Evolutionary conservation across 92 coral and sea anemone species (phyloP).

Genomic region (Phenganax stokvisi): DNA sequence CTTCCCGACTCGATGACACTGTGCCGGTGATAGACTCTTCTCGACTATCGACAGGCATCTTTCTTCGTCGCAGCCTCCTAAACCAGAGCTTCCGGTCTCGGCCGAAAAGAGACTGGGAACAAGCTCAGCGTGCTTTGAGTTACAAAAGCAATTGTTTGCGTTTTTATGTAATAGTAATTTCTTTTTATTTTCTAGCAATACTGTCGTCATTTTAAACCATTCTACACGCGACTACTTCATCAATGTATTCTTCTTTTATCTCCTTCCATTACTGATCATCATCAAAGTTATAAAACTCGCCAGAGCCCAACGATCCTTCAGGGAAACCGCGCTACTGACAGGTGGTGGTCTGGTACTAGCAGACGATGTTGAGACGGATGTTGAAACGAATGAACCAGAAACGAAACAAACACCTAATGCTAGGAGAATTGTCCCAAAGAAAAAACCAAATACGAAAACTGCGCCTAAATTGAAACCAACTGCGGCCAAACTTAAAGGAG

Average conservation of each 20-base stretch:
- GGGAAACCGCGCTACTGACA: neutral
- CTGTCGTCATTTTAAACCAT: conserved; percentile 67
- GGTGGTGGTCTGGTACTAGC: neutral
- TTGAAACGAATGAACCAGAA: neutral
- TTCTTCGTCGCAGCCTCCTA: too few species aligned
- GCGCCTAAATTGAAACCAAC: conserved; percentile 4
- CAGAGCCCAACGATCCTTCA: neutral
- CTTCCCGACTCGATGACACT: too few species aligned
- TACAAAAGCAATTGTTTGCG: too few species aligned
- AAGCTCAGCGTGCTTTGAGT: too few species aligned
- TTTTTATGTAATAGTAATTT: too few species aligned
- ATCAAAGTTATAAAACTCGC: conserved; percentile 36
- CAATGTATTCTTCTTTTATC: conserved; percentile 74
- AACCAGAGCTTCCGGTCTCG: too few species aligned
- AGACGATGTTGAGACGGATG: neutral
- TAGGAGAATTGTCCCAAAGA: conserved; percentile 10
- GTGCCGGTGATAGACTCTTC: too few species aligned
- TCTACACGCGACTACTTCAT: conserved; percentile 64
- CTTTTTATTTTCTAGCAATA: conserved; percentile 50
- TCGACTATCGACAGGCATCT: too few species aligned
- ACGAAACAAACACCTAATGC: conserved; percentile 7
- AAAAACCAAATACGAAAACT: conserved; percentile 1
- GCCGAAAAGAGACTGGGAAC: too few species aligned
- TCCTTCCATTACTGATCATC: conserved; percentile 60
- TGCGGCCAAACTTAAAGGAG: neutral